Base-by-base conservation (phyloP, 1,140 invertebrate species). In the Drosophila mayri region DNA sequence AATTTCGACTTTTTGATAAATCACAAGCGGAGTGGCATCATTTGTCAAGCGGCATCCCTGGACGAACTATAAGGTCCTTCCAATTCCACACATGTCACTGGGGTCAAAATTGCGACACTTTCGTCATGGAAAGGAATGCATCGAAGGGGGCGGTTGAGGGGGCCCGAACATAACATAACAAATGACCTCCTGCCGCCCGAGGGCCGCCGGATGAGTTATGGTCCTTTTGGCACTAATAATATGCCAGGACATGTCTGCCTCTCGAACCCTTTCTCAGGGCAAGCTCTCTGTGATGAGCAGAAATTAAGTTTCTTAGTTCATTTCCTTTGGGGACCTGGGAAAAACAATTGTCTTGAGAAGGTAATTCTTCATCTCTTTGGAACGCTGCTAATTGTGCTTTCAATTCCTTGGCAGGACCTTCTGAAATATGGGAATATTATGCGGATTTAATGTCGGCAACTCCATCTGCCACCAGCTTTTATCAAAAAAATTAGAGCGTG, bases 401-500 rank as follows among this genome's bases (percentile, higher is more conserved):
- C 84, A 87, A 87, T 87, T 87, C 76, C 59, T 82, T 87, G 83
- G 67, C 57, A 80, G 65, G 28, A 71, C 59, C 59, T 65, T 60
- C 64, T 88, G 44, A 88, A 67, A 74, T 88, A 88, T 88, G 79
- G 73, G 47, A 72, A 78, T 72, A 88, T 88, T 88, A 88, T 88
- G 85, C 84, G 71, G 84, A 84, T 81, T 80, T 88, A 79, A 87
- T 87, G 72, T 52, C 18, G 41, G 43, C 32, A 49, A 49, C 70
- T 86, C 83, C 84, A 87, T 83, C 84, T 87, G 84, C 83, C 70
- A 60, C 41, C 79, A 83, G 63, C 71, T 74, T 87, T 88, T 88
- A 88, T 88, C 84, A 77, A 74, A 73, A 73, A 87, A 88, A 88
- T 88, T 88, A 88, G 85, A 88, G 72, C 84, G 84, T 88, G 85